Evolutionary conservation across 2,113 vertebrate species (phyloP).

Genomic region (Ceyx melanurus): DNA sequence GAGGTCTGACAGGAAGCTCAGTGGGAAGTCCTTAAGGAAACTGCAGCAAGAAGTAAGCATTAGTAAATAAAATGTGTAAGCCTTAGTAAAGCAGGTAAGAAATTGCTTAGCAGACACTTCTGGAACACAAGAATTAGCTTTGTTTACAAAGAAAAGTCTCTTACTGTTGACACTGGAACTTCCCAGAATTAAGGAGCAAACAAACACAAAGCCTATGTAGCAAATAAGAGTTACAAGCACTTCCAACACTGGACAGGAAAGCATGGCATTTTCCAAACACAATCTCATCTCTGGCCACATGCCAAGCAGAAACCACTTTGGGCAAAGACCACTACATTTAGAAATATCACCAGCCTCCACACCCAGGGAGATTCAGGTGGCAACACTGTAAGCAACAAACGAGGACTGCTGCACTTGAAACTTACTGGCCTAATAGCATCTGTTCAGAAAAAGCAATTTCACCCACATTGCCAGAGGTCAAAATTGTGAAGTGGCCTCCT

Average conservation of each 20-base stretch:
- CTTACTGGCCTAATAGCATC: not conserved
- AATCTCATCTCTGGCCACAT: not conserved
- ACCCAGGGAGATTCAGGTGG: not conserved
- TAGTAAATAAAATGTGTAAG: not conserved
- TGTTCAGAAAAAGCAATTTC: not conserved
- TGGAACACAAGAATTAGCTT: not conserved
- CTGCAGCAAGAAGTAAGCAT: not conserved
- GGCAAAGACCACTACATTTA: not conserved
- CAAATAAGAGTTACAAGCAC: not conserved
- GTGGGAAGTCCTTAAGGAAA: not conserved
- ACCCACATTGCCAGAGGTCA: not conserved
- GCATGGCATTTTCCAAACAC: not conserved
- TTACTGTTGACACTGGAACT: not conserved
- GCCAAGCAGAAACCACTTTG: not conserved
- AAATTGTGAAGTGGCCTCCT: not conserved
- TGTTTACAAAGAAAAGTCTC: not conserved
- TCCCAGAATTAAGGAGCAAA: not conserved
- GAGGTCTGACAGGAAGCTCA: not conserved
- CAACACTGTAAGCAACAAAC: not conserved
- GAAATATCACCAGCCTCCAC: not conserved
- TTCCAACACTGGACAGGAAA: not conserved
- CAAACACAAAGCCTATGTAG: not conserved
- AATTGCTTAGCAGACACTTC: not conserved
- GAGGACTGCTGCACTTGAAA: not conserved
- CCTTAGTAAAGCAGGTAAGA: not conserved